Evolutionary conservation across 2,797 vertebrate genomes (phyloP), one percentile per base, ranked within the genome.

Genomic region (Gallirallus australis): DNA sequence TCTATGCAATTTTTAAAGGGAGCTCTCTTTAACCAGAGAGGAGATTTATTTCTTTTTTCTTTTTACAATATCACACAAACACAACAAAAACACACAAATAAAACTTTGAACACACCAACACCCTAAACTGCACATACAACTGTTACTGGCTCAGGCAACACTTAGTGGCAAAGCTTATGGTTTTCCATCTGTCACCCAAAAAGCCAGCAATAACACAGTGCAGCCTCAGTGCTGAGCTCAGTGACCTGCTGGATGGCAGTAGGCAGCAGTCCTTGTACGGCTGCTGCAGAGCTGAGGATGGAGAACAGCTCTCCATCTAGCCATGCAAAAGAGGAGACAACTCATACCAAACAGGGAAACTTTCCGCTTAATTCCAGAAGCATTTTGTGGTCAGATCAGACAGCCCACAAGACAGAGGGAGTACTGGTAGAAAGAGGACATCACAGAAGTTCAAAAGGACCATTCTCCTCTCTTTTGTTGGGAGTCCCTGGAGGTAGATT

Each of bases 91-190:
- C 76, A 91, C 69, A 91, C 87, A 95, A 87, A 93, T 54, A 90
- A 82, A 90, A 95, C 69, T 97, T 78, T 42, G 80, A 91, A 61
- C 65, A 35, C 89, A 90, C 61, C 82, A 93, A 79, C 89, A 82
- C 72, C 69, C 91, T 78, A 87, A 96, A 93, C 92, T 95, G 89
- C 63, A 86, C 65, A 86, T 72, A 91, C 92, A 97, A 92, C 86
- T 89, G 92, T 86, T 91, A 91, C 77, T 82, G 89, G 66, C 76
- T 95, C 52, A 75, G 93, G 91, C 91, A 96, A 94, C 93, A 89
- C 91, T 85, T 87, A 35, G 94, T 88, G 86, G 89, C 79, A 96
- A 93, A 96, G 87, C 94, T 94, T 95, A 95, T 91, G 92, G 89
- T 79, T 96, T 88, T 31, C 85, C 92, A 96, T 95, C 89, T 95